Percentiles rank a stretch among this genome's conserved stretches.
Evolutionary conservation across 2,888 invertebrate species (phyloP).

Genomic region (Tiliacea aurago): DNA sequence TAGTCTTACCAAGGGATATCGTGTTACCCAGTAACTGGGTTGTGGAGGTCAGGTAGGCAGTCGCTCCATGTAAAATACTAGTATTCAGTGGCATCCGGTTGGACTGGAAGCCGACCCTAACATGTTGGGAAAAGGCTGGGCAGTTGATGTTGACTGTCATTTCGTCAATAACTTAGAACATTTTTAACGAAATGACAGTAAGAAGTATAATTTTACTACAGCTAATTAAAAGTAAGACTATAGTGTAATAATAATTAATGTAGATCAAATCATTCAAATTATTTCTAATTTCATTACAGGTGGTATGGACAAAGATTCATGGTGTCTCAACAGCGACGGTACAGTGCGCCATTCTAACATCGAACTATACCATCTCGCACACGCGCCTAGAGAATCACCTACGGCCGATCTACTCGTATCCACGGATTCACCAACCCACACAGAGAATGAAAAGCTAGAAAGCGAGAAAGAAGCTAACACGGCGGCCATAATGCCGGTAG

Average conservation of each 20-base stretch:
- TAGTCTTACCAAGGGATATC: no score
- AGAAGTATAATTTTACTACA: no score
- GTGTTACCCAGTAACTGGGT: no score
- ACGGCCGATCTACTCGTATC: conserved; percentile 85
- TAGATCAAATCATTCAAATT: neutral
- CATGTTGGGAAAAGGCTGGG: no score
- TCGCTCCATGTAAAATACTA: no score
- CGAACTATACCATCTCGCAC: conserved; percentile 92
- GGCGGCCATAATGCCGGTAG: conserved; percentile 92
- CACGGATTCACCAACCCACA: conserved; percentile 79
- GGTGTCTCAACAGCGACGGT: conserved; percentile 98
- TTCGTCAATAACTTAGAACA: no score
- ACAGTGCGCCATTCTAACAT: conserved; percentile 96
- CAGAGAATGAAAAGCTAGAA: conserved; percentile 77
- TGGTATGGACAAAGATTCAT: conserved; percentile 96
- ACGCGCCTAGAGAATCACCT: conserved; percentile 84
- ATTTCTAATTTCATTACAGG: conserved; percentile 86
- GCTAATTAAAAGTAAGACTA: no score
- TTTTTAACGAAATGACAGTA: no score
- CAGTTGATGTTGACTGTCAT: no score
- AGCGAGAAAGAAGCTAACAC: conserved; percentile 74
- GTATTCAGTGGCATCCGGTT: no score
- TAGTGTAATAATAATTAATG: neutral
- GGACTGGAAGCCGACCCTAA: no score
- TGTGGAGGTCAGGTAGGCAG: no score